A percentile compares a stretch with the other conserved stretches of the same genome.
Conservation (phyloP, 2,797 vertebrate genomes). For the Salarias fasciatus region DNA sequence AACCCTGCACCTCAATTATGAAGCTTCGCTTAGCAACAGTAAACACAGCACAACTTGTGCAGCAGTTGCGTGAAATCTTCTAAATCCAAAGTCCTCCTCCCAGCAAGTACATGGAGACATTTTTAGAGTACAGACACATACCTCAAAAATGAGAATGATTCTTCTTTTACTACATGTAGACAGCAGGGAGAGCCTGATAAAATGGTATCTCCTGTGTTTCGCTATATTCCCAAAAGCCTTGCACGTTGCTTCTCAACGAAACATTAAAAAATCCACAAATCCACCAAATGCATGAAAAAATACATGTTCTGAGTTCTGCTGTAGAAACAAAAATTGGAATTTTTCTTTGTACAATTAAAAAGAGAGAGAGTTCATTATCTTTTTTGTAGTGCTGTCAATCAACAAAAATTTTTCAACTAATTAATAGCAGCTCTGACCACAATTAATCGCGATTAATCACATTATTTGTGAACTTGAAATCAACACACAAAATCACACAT, state of each 20-base stretch:
- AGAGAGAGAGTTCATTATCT: conserved; percentile 31
- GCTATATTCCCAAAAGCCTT: conserved; percentile 52
- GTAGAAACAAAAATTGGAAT: conserved; percentile 44
- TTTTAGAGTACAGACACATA: conserved; percentile 43
- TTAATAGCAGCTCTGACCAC: no score
- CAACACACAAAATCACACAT: no score
- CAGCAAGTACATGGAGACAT: conserved; percentile 33
- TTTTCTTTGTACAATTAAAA: conserved; percentile 59
- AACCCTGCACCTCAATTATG: conserved; percentile 43
- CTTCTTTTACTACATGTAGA: conserved; percentile 64
- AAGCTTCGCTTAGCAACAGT: conserved; percentile 65
- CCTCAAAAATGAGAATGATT: conserved; percentile 67
- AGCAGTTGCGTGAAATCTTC: conserved; percentile 43
- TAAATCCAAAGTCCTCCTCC: conserved; percentile 52
- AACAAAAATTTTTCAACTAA: no score
- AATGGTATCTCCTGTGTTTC: conserved; percentile 64
- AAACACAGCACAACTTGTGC: conserved; percentile 57
- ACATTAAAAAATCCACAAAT: conserved; percentile 58
- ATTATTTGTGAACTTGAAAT: no score
- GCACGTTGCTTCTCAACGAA: conserved; percentile 53
- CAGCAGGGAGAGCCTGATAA: conserved; percentile 71
- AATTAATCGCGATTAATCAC: no score
- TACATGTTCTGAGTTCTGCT: conserved; percentile 41
- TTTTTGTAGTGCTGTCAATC: no score
- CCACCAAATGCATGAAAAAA: conserved; percentile 40